phyloP scores from a whole-genome alignment of 2,113 vertebrate species.

The Limanda limanda region DNA sequence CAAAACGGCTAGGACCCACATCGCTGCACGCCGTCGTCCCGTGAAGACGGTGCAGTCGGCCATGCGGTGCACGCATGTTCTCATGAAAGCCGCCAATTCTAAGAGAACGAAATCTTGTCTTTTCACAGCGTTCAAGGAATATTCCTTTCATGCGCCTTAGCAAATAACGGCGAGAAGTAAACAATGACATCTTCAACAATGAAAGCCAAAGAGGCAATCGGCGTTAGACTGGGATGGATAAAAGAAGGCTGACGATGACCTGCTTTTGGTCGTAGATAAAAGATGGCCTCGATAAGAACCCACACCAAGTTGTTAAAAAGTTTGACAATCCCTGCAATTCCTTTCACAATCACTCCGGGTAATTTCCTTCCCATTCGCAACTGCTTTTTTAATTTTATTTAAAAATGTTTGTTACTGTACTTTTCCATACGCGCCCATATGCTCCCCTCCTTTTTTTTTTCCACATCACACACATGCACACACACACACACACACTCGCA shows the following conservation, averaged over 20 bases:
- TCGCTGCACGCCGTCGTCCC: conserved; percentile 1
- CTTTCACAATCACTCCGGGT: neutral
- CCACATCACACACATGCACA: conserved; percentile 26
- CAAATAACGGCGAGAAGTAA: conserved; percentile 47
- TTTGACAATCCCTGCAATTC: no score
- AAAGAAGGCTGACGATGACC: conserved; percentile 25
- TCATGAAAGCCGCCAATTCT: conserved; percentile 31
- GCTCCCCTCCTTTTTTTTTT: neutral
- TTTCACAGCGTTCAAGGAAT: conserved; percentile 25
- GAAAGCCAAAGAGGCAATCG: conserved; percentile 49
- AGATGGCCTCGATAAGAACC: conserved; percentile 11
- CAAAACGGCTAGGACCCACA: neutral
- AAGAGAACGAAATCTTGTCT: conserved; percentile 9
- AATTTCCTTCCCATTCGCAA: conserved; percentile 13
- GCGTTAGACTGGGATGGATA: conserved; percentile 27
- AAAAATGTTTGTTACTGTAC: conserved; percentile 9
- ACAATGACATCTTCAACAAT: conserved; percentile 64
- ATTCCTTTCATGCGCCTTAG: conserved; percentile 45
- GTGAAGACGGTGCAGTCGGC: conserved; percentile 25
- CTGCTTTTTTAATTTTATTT: neutral
- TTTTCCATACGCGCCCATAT: conserved; percentile 37
- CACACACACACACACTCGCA: conserved; percentile 14
- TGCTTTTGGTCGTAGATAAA: conserved; percentile 12
- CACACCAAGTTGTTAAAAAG: neutral
- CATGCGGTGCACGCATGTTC: conserved; percentile 49